Base-by-base conservation (phyloP, 2,888 invertebrate genomes). In the Cryptophagus acutangulus region DNA sequence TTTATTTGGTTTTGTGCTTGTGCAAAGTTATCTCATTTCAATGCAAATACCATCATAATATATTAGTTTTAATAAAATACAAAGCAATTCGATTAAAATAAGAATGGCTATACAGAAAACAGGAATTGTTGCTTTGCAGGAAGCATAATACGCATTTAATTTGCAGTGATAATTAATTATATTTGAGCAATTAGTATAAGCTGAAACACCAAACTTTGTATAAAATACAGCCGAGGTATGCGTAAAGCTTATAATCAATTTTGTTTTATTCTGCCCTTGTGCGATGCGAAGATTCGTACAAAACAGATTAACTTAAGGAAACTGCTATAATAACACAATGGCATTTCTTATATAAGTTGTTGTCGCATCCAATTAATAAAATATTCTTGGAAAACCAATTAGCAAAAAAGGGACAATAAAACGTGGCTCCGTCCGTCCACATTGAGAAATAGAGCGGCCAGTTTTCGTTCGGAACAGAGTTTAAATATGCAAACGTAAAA, bases 101-200 rank as follows among this genome's bases (percentile, higher is more conserved):
- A 12, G 16, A 38, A 30, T 38, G 20, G 24, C 38, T 38, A 13
- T 31, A 37, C n/a, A 14, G 5, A 24, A 36, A 17, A 28, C 29
- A 37, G 17, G 29, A 13, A 24, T 29, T 14, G 20, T 38, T 31
- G 18, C 30, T 24, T 37, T 29, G n/a, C n/a, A 17, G 5, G 38
- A 9, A 31, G 38, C n/a, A n/a, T 31, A 38, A 31, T 38, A 25
- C 39, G 33, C n/a, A 33, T 39, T 33, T 39, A 39, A 39, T 24
- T 39, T 24, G n/a, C 31, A 17, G 39, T 39, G 33, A 33, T 39
- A 39, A 39, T 39, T 39, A 39, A 39, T 39, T 39, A 39, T 38
- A 31, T 38, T 38, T 38, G 24, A 30, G 31, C 31, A 38, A 38
- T 38, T 38, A 38, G 13, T 31, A n/a, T n/a, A 16, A 31, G 31